phyloP scores from a whole-genome alignment of 2,113 vertebrate species.

The Albula goreensis region DNA sequence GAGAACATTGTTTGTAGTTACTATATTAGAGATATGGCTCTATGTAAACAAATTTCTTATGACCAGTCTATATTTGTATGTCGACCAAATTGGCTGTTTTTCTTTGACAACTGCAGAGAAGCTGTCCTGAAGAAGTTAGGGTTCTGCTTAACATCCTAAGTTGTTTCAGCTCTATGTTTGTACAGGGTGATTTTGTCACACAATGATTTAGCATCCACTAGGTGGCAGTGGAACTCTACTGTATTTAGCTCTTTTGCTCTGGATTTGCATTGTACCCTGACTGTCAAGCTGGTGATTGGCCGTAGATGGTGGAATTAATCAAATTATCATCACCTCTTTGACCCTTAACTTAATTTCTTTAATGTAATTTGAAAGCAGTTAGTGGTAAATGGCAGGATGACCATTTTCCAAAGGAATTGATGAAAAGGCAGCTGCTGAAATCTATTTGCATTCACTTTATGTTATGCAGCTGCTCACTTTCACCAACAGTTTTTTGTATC shows the following conservation, averaged over 20 bases:
- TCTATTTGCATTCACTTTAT: not conserved
- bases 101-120: too few species aligned
- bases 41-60: too few species aligned
- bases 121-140: not conserved
- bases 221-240: constrained; percentile 58
- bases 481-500: not conserved
- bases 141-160: not conserved
- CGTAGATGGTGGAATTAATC: not conserved
- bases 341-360: not conserved
- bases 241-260: not conserved
- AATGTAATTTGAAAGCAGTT: not conserved
- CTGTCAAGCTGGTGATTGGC: not conserved
- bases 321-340: not conserved
- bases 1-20: not conserved
- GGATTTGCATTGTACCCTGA: not conserved
- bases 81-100: not conserved
- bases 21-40: not conserved
- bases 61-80: not conserved
- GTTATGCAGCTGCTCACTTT: not conserved
- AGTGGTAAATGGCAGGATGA: not conserved
- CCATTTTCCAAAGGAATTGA: not conserved
- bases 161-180: not conserved
- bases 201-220: constrained; percentile 48
- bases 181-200: too few species aligned
- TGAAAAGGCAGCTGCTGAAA: not conserved